A percentile compares a stretch with the other conserved stretches of the same genome.
These are phyloP conservation scores for Prochilodus magdalenae DNA, from an alignment of 2,113 vertebrate species.

Conservation along the genomic window DNA sequence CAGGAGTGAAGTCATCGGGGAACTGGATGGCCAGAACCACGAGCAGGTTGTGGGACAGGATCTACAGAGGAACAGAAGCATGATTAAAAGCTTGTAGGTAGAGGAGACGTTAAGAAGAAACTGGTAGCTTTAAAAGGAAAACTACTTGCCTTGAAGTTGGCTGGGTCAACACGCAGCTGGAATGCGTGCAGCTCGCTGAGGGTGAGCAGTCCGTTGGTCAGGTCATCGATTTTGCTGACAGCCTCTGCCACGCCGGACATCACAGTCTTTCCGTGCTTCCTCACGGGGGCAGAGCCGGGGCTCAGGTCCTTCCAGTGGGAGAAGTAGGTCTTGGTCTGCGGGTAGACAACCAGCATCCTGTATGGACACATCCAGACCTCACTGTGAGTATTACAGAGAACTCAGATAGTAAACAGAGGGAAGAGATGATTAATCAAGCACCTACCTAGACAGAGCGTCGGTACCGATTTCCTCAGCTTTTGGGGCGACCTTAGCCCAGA, in stretches of 20 bases:
- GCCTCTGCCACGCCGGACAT: slow-evolving; percentile 71
- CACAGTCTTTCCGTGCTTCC: slow-evolving; percentile 77
- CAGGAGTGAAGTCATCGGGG: slow-evolving; percentile 59
- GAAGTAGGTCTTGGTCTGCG: slow-evolving; percentile 84
- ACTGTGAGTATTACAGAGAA: not conserved
- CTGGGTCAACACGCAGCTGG: slow-evolving; percentile 84
- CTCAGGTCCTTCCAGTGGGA: slow-evolving; percentile 77
- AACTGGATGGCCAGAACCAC: slow-evolving; percentile 71
- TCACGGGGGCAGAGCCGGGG: slow-evolving; percentile 70
- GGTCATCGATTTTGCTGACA: slow-evolving; percentile 71
- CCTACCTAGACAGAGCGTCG: slow-evolving; percentile 77
- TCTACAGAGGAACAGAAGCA: not conserved
- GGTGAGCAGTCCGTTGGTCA: slow-evolving; percentile 63
- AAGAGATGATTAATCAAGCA: not conserved
- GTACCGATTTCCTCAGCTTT: slow-evolving; percentile 43
- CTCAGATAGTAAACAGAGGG: not conserved
- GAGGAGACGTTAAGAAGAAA: not conserved
- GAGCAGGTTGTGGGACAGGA: not conserved
- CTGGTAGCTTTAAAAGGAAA: not conserved
- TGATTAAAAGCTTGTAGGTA: not conserved
- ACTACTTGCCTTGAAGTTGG: slow-evolving; percentile 84
- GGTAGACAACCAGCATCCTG: slow-evolving; percentile 75
- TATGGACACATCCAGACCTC: not conserved
- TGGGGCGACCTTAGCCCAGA: slow-evolving; percentile 65
- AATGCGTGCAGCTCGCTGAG: slow-evolving; percentile 86